A percentile compares a stretch with the other conserved stretches of the same genome.
Evolutionary conservation across 2,113 vertebrate genomes (phyloP).

Genomic region (Myotis davidii): DNA sequence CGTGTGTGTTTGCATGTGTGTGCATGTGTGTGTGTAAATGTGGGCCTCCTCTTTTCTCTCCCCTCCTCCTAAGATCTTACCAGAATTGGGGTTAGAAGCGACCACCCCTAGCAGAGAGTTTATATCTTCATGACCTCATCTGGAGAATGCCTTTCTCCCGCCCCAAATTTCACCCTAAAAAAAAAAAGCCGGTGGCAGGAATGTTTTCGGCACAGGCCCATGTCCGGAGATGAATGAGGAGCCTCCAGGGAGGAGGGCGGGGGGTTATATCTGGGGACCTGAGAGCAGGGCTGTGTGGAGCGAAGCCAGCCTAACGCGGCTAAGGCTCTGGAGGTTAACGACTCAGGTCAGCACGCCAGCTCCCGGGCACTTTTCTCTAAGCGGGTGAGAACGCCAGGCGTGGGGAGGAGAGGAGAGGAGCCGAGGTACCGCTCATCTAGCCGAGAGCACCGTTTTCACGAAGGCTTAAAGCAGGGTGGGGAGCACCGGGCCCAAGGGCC

Average conservation of each 20-base stretch:
- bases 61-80: not conserved
- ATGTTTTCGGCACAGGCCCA: not conserved
- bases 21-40: too few species aligned
- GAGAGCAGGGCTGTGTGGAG: slow-evolving; percentile 40
- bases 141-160: not conserved
- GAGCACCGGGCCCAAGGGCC: too few species aligned
- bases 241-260: slow-evolving; percentile 52
- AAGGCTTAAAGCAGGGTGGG: slow-evolving; percentile 32
- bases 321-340: slow-evolving; percentile 55
- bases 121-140: not conserved
- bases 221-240: slow-evolving; percentile 73
- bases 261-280: slow-evolving; percentile 41
- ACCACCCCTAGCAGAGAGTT: not conserved
- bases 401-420: slow-evolving; percentile 18
- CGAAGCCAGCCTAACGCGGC: not conserved
- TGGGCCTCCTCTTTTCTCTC: not conserved
- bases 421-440: slow-evolving; percentile 29
- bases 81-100: not conserved
- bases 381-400: slow-evolving; percentile 46
- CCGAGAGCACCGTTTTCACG: slow-evolving; percentile 65
- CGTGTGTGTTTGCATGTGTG: too few species aligned
- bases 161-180: not conserved
- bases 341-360: slow-evolving; percentile 44
- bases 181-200: not conserved
- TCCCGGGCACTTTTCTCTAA: slow-evolving; percentile 48